phyloP scores from a whole-genome alignment of 2,113 vertebrate species.

The Aptenodytes forsteri region DNA sequence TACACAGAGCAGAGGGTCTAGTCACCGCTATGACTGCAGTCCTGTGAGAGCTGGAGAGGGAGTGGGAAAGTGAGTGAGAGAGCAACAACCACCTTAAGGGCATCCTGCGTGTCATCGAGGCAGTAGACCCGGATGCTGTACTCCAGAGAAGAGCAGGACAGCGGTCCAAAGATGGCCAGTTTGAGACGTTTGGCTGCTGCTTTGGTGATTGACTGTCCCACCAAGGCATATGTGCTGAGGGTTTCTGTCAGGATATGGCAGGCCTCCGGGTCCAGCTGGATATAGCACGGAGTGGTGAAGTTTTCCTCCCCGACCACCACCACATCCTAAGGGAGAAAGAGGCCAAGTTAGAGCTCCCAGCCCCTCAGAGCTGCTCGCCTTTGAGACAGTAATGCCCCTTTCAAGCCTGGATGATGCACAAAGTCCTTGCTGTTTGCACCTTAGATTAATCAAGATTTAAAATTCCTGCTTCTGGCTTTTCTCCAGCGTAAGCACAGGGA shows the following conservation, averaged over 20 bases:
- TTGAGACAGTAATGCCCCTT: neutral
- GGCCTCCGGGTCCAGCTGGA: constrained; percentile 90
- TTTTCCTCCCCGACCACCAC: constrained; percentile 93
- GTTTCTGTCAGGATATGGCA: constrained; percentile 93
- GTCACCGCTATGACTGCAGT: neutral
- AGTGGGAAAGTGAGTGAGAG: neutral
- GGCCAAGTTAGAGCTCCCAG: neutral
- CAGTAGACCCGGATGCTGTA: constrained; percentile 94
- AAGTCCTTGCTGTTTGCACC: neutral
- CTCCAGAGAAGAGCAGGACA: constrained; percentile 88
- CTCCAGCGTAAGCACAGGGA: neutral
- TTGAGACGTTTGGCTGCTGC: constrained; percentile 90
- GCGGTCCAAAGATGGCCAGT: constrained; percentile 89
- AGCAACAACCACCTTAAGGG: constrained; percentile 84
- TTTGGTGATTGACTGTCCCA: constrained; percentile 88
- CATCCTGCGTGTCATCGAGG: constrained; percentile 91
- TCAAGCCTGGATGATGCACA: neutral
- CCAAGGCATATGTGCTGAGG: constrained; percentile 89
- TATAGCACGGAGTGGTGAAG: constrained; percentile 93
- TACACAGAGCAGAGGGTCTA: neutral
- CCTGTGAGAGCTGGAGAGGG: neutral
- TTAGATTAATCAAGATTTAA: neutral
- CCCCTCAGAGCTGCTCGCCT: neutral
- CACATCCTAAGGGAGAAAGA: constrained; percentile 80
- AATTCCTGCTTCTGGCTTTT: neutral